phyloP scores from a whole-genome alignment of 2,797 vertebrate genomes.

The Clarias fuscus region DNA sequence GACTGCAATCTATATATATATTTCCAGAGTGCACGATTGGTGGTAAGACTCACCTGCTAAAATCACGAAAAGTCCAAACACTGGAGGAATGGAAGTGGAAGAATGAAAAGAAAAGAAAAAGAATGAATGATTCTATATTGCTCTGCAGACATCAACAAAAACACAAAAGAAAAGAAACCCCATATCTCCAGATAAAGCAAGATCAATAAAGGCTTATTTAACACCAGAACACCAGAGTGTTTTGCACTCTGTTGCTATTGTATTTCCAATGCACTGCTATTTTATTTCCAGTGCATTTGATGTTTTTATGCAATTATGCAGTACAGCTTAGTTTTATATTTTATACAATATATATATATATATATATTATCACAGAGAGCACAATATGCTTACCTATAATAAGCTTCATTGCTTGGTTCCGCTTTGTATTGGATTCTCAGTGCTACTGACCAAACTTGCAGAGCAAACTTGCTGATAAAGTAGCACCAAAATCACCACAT shows the following conservation, averaged over 20 bases:
- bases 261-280: not conserved
- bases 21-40: not conserved
- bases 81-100: conserved; percentile 16
- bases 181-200: not conserved
- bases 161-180: not conserved
- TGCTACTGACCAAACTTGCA: conserved; percentile 1
- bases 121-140: too few species aligned
- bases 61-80: conserved; percentile 36
- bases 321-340: not conserved
- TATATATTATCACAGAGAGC: not conserved
- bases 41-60: conserved; percentile 42
- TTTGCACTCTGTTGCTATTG: not conserved
- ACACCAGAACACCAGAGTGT: not conserved
- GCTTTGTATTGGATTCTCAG: not conserved
- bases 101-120: not conserved
- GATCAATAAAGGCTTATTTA: not conserved
- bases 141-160: not conserved
- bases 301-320: not conserved
- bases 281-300: not conserved
- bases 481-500: conserved; percentile 38
- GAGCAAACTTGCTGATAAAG: conserved; percentile 24
- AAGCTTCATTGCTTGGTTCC: conserved; percentile 38
- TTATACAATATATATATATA: too few species aligned
- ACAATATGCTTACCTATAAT: conserved; percentile 39
- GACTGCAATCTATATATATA: too few species aligned